Conservation (phyloP, 2,113 vertebrate genomes). For the Pao palembangensis region DNA sequence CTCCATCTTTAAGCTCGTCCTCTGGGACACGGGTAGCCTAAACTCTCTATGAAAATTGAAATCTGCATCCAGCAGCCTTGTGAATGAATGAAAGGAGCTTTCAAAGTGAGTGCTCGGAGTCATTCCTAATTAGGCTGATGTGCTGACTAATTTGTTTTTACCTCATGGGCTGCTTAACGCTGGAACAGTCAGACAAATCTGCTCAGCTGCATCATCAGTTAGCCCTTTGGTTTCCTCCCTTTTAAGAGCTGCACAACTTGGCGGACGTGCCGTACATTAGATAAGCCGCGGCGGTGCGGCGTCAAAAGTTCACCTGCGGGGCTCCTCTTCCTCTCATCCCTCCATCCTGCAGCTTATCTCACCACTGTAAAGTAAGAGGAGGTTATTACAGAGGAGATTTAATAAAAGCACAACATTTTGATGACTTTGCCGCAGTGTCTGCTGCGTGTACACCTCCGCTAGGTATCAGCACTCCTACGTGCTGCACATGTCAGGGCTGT, state of each 20-base stretch:
- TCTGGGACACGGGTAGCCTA: constrained; percentile 16
- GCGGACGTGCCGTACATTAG: not conserved
- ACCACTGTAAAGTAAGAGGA: constrained; percentile 30
- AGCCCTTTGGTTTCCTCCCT: not conserved
- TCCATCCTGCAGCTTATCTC: constrained; percentile 45
- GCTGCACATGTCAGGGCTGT: no score
- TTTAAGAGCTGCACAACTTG: no score
- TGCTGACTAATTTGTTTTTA: constrained; percentile 37
- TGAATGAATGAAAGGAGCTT: constrained; percentile 45
- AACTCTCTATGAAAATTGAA: constrained; percentile 41
- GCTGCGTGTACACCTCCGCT: not conserved
- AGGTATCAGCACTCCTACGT: no score
- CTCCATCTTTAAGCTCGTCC: constrained; percentile 32
- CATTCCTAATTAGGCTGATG: constrained; percentile 43
- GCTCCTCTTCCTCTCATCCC: constrained; percentile 27
- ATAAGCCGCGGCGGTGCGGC: no score
- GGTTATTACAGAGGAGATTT: constrained; percentile 55
- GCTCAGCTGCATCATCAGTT: not conserved
- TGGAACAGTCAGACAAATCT: constrained; percentile 16
- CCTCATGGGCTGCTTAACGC: constrained; percentile 34
- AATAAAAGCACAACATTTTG: constrained; percentile 53
- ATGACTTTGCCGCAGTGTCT: constrained; percentile 52
- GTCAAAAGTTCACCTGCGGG: constrained; percentile 22
- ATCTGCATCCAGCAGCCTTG: constrained; percentile 22
- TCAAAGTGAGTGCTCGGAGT: constrained; percentile 34